Base-by-base conservation (phyloP, 2,113 vertebrate species). In the Dissostichus mawsoni region DNA sequence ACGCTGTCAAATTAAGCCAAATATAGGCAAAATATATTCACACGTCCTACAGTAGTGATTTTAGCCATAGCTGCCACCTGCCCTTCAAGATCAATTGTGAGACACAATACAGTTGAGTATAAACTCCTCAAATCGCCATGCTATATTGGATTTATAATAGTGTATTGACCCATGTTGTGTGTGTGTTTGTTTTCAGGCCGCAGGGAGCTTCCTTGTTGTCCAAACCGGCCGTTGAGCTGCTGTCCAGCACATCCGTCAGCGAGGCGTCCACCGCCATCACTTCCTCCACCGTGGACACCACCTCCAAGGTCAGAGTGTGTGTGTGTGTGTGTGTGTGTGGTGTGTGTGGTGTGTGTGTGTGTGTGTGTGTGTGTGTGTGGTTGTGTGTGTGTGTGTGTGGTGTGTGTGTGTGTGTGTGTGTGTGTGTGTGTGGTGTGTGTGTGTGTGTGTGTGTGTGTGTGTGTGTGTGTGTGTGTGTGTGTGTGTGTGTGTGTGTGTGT, bases 161-260 rank as follows among this genome's bases (percentile, higher is more conserved):
- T 41, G 36, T 41, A 41, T 41, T 41, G 36, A 41, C 36, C 36
- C 36, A 7, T 80, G 52, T 63, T 75, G 13, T 62, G 10, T 78
- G 33, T 82, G 41, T 73, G 50, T 41, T 57, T 45, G 41, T 20
- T 9, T 71, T 13, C 89, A 99, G 98, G 86, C 91, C 92, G 67
- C 87, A 83, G 71, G 94, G 92, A 79, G 91, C 90, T 83, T 95
- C 87, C 84, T 96, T 97, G 94, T 89, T 89, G 85, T 96, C 94
- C 78, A 96, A 92, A 89, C 93, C 94, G 47, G 88, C 11, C 6
- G 84, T 59, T 4, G 87, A 92, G 72, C 89, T 94, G 94, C 94
- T 96, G 89, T 96, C 96, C 93, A 98, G 97, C 93, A 89, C 97
- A 94, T 96, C 97, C 90, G 94, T 98, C 94, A 99, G 98, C 50